These are phyloP conservation scores for Hermatobates lingyangjiaoensis DNA, from an alignment of 1,140 invertebrate species.

Conservation along the genomic window DNA sequence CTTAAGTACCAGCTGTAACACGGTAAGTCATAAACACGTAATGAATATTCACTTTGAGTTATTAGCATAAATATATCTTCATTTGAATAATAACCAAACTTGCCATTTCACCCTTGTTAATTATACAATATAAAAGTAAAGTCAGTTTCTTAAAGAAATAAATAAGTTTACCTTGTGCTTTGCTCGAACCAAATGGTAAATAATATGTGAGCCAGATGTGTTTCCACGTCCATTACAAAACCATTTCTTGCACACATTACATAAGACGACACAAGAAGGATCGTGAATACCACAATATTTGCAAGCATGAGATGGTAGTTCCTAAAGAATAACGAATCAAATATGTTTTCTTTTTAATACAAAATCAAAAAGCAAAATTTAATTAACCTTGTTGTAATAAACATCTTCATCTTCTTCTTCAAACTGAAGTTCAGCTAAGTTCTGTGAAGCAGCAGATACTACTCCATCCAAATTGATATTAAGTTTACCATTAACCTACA, in stretches of 20 bases:
- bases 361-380: neutral
- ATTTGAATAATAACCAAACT: no score
- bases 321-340: conserved; percentile 34
- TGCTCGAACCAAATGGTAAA: conserved; percentile 93
- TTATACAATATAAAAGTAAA: no score
- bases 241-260: conserved; percentile 97
- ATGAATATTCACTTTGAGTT: neutral
- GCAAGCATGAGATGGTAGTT: conserved; percentile 84
- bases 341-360: neutral
- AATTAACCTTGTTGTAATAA: conserved; percentile 51
- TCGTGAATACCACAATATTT: conserved; percentile 99
- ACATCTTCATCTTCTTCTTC: conserved; percentile 82
- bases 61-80: no score
- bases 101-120: no score
- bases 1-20: no score
- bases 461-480: conserved; percentile 31
- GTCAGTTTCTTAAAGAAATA: no score
- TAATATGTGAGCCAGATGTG: conserved; percentile 95
- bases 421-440: conserved; percentile 63
- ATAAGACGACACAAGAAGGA: conserved; percentile 91
- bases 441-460: conserved; percentile 48
- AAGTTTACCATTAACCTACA: conserved; percentile 18
- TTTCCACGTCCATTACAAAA: conserved; percentile 98
- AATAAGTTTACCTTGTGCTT: conserved; percentile 61
- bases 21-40: no score